Evolutionary conservation across 2,797 vertebrate genomes (phyloP), one percentile per base, ranked within the genome.

Genomic region (Peromyscus aztecus): DNA sequence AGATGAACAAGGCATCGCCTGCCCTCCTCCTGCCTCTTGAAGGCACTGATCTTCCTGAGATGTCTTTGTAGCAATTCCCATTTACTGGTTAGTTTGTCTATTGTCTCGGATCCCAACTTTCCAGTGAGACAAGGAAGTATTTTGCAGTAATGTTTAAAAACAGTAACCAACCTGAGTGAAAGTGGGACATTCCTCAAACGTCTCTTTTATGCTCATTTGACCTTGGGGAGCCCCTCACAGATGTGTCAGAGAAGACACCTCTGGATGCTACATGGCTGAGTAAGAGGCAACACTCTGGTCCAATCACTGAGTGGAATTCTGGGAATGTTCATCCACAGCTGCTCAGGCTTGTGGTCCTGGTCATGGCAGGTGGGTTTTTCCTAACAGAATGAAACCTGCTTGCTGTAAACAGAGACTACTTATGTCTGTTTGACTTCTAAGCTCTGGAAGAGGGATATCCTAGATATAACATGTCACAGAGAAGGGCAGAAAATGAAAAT

Each of bases 211-310:
- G 14, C 4, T 55, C 52, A 55, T 55, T 55, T 55, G 11, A 55
- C 52, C 52, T 13, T 80, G 16, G 1, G 46, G 23, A 29, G 4
- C 14, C 29, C 24, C 4, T 57, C 40, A 24, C 3, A 24, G 9
- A 19, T 3, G 23, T 14, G 8, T 24, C 31, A 34, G 10, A 17
- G 43, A 37, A 0, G 0, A 27, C 19, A 16, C 2, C 29, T 27
- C 17, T 0, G 0, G 5, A 55, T 34, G 11, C 3, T 3, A 0
- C 3, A 0, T 0, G 2, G 8, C 29, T 12, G 27, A 6, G 4
- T 21, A 3, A 14, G 8, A 31, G 10, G 0, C 0, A 2, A 16
- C 3, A 0, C 21, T 23, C 14, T 24, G 37, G 37, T 2, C 52
- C 4, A 0, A 8, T 37, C 4, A 1, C 6, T 7, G 2, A 11